Conservation (phyloP, 2,888 invertebrate genomes). For the Rhimphoctona megacephalus region DNA sequence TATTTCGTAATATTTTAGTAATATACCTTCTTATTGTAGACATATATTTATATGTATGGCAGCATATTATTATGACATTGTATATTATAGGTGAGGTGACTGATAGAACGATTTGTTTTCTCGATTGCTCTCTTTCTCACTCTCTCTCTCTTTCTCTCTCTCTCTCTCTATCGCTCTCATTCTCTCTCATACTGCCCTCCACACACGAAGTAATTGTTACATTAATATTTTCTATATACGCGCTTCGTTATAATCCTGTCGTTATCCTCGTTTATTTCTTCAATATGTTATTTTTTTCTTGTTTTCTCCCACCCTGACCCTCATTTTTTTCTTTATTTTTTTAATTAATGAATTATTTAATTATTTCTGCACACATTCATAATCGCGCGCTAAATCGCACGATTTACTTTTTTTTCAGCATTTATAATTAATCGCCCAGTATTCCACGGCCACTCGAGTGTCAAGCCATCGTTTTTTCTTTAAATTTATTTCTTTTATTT, state of each 20-base stretch:
- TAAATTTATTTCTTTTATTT: slow-evolving; percentile 9
- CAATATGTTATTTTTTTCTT: slow-evolving; percentile 29
- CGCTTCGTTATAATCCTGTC: slow-evolving; percentile 60
- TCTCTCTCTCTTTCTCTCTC: slow-evolving; percentile 69
- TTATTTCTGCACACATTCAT: slow-evolving; percentile 65
- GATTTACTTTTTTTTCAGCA: slow-evolving; percentile 54
- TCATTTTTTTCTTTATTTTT: not conserved
- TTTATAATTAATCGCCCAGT: slow-evolving; percentile 58
- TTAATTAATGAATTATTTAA: slow-evolving; percentile 53
- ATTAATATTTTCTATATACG: slow-evolving; percentile 66
- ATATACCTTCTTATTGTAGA: slow-evolving; percentile 83
- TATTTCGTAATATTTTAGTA: slow-evolving; percentile 81
- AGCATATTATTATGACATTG: slow-evolving; percentile 84
- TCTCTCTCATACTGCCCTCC: slow-evolving; percentile 53
- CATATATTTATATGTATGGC: slow-evolving; percentile 85
- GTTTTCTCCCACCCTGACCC: slow-evolving; percentile 21
- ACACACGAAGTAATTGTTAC: slow-evolving; percentile 65
- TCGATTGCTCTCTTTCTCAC: slow-evolving; percentile 66
- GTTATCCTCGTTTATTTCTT: slow-evolving; percentile 40
- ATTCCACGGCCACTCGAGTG: slow-evolving; percentile 56
- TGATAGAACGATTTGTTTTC: slow-evolving; percentile 80
- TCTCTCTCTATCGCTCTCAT: slow-evolving; percentile 61
- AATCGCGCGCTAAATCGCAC: slow-evolving; percentile 56
- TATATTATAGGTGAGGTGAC: slow-evolving; percentile 83
- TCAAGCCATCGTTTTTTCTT: slow-evolving; percentile 45